A percentile compares a stretch with the other conserved stretches of the same genome.
phyloP scores from a whole-genome alignment of 2,888 invertebrate species.

The Machimus atricapillus region DNA sequence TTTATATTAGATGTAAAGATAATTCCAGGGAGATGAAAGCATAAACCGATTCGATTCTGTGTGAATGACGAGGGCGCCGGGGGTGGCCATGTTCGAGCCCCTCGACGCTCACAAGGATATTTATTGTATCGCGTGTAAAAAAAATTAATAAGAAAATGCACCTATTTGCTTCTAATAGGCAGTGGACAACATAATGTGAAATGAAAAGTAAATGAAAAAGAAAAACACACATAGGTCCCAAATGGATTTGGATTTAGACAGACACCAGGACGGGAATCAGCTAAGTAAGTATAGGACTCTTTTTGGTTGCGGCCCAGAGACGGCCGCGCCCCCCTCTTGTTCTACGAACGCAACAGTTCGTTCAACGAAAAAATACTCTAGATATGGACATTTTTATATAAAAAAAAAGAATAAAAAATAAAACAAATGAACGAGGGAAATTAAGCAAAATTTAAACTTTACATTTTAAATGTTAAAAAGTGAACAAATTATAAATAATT shows the following conservation, averaged over 20 bases:
- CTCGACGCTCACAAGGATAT: not conserved
- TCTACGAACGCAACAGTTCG: not conserved
- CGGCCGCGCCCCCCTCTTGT: not conserved
- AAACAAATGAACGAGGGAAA: not conserved
- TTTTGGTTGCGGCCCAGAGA: not conserved
- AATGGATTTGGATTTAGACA: not conserved
- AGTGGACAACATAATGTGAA: not conserved
- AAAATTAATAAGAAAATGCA: not conserved
- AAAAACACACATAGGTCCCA: not conserved
- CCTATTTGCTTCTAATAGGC: not conserved
- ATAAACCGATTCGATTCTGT: not conserved
- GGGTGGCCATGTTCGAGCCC: not conserved
- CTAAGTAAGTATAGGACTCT: not conserved
- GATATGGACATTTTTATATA: conserved; percentile 33
- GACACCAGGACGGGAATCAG: not conserved
- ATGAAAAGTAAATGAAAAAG: not conserved
- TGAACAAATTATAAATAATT: conserved; percentile 35
- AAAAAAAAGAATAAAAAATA: not conserved
- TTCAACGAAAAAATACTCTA: not conserved
- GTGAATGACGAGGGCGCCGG: not conserved
- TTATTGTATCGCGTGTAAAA: not conserved
- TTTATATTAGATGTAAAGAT: conserved; percentile 31
- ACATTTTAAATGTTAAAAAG: conserved; percentile 36
- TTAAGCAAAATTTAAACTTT: conserved; percentile 30
- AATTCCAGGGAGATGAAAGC: not conserved